phyloP scores from a whole-genome alignment of 2,888 invertebrate genomes.

The Linnaemya tessellans region DNA sequence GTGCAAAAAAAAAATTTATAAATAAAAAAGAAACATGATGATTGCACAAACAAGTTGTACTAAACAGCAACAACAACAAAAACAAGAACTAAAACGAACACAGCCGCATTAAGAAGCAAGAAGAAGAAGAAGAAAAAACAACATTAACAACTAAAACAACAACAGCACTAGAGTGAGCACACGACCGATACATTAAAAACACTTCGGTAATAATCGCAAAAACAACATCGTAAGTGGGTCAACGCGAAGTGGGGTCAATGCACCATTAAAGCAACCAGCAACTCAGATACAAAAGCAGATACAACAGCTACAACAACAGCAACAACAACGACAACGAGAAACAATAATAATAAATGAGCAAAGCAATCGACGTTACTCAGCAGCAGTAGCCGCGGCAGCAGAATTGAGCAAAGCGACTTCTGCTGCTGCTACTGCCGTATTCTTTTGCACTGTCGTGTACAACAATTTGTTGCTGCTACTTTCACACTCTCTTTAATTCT shows the following conservation, averaged over 20 bases:
- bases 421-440: slow-evolving; percentile 22
- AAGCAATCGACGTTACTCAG: slow-evolving; percentile 61
- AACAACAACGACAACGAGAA: slow-evolving; percentile 36
- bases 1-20: slow-evolving; percentile 27
- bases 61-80: slow-evolving; percentile 61
- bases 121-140: slow-evolving; percentile 66
- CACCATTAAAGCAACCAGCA: slow-evolving; percentile 77
- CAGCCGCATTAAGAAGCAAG: slow-evolving; percentile 54
- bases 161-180: slow-evolving; percentile 54
- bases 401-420: slow-evolving; percentile 25
- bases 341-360: slow-evolving; percentile 57
- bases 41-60: slow-evolving; percentile 66
- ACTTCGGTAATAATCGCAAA: slow-evolving; percentile 79
- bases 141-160: slow-evolving; percentile 59
- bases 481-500: slow-evolving; percentile 51
- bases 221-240: slow-evolving; percentile 84
- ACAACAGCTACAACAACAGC: slow-evolving; percentile 43
- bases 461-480: slow-evolving; percentile 31
- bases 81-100: slow-evolving; percentile 30
- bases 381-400: slow-evolving; percentile 41
- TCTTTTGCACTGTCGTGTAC: not conserved
- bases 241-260: slow-evolving; percentile 84
- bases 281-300: slow-evolving; percentile 45
- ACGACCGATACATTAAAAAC: slow-evolving; percentile 74
- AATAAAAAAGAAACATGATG: slow-evolving; percentile 41